Evolutionary conservation across 2,113 vertebrate genomes (phyloP), one percentile per base, ranked within the genome.

Genomic region (Plectropomus leopardus): DNA sequence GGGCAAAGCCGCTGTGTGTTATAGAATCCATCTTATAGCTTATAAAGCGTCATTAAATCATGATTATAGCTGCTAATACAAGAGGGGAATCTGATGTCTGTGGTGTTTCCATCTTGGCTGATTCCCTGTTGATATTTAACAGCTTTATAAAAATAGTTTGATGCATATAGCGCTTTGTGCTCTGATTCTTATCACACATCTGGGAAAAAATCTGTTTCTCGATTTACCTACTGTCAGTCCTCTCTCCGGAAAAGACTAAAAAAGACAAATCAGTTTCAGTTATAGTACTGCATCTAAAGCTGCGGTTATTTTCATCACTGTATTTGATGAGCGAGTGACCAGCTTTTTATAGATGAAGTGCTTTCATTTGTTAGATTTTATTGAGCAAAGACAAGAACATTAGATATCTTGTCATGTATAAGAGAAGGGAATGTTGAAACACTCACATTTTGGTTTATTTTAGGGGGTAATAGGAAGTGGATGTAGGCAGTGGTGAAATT

Each of bases 1-100:
- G 32, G n/a, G 16, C n/a, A 42, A 36, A 36, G 30, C 30, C 50
- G 45, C 36, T 69, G 7, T 26, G 10, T 42, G 10, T 44, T 30
- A 32, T 45, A 64, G 15, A 63, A 44, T 45, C 23, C 32, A 7
- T 36, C 11, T 59, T n/a, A 42, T 11, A 36, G 47, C 63, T 63
- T 19, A 70, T 44, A 50, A 67, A 60, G 58, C 53, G 48, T 82
- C 28, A 9, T 51, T 40, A 45, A 72, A 68, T 67, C 14, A 26
- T n/a, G 54, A 60, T 80, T 70, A 55, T 61, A 71, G 67, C 54
- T 67, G 61, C 28, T 67, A 19, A 58, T 28, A 55, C 2, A 24
- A 53, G 44, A 28, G 44, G 23, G 42, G 53, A 69, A 44, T 51
- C 14, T 26, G 24, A 60, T 24, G 28, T 60, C n/a, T 75, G 32